Evolutionary conservation across 2,113 vertebrate genomes (phyloP).

Genomic region (Campylomormyrus tamandua): DNA sequence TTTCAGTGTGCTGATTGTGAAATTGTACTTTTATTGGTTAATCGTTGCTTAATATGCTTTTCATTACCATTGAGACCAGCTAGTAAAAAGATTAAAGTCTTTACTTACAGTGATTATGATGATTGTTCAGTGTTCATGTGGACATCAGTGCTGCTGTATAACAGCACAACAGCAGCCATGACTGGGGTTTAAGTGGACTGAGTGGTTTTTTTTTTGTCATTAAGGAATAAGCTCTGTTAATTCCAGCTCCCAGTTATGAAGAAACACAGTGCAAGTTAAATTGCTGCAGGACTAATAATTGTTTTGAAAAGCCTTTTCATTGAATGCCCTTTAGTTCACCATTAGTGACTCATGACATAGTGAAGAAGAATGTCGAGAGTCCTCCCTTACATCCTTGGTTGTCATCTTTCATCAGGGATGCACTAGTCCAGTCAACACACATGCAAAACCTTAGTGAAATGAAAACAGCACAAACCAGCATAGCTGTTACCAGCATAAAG

Average conservation of each 20-base stretch:
- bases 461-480: not conserved
- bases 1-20: not conserved
- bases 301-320: not conserved
- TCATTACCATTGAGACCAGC: not conserved
- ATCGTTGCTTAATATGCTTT: not conserved
- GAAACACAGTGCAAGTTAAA: not conserved
- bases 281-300: constrained; percentile 2
- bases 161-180: not conserved
- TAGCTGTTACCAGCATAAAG: too few species aligned
- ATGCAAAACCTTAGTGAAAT: not conserved
- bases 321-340: constrained; percentile 6
- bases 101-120: not conserved
- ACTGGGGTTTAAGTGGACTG: not conserved
- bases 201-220: not conserved
- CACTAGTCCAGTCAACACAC: not conserved
- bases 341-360: constrained; percentile 1
- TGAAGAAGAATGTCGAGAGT: not conserved
- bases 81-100: not conserved
- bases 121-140: not conserved
- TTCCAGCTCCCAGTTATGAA: not conserved
- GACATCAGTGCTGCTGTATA: not conserved
- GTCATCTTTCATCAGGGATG: not conserved
- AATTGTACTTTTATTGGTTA: constrained; percentile 9
- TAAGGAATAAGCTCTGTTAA: constrained; percentile 5
- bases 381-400: not conserved